Conservation (phyloP, 2,113 vertebrate genomes). For the Callorhinus ursinus region DNA sequence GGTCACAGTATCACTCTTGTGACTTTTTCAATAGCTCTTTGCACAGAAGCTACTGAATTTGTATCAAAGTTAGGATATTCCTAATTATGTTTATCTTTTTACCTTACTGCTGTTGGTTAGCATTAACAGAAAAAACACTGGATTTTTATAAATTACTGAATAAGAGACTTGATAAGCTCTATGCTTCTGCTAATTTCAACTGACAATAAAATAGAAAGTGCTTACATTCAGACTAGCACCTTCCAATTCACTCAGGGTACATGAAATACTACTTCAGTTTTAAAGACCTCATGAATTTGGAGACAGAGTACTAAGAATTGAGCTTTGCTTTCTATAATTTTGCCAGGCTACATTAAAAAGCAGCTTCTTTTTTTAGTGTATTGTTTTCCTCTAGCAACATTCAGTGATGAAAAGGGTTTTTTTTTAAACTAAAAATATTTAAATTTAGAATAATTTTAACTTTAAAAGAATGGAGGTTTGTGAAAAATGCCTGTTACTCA, state of each 20-base stretch:
- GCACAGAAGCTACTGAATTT: neutral
- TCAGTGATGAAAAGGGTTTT: constrained; percentile 87
- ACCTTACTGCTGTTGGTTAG: neutral
- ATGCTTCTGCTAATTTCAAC: neutral
- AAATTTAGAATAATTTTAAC: constrained; percentile 56
- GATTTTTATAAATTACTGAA: neutral
- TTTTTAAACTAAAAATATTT: constrained; percentile 61
- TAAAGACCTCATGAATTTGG: neutral
- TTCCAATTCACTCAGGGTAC: neutral
- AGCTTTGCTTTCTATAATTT: constrained; percentile 31
- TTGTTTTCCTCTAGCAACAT: constrained; percentile 72
- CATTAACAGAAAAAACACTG: neutral
- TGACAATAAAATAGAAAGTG: neutral
- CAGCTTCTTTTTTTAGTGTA: constrained; percentile 81
- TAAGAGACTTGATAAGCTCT: neutral
- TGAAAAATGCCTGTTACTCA: neutral
- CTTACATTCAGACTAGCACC: neutral
- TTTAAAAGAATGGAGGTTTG: neutral
- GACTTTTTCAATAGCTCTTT: neutral
- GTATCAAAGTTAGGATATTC: neutral
- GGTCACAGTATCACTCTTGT: neutral
- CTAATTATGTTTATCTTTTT: neutral
- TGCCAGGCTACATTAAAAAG: constrained; percentile 65
- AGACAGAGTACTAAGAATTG: neutral
- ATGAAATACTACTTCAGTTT: neutral